A percentile compares a stretch with the other conserved stretches of the same genome.
These are phyloP conservation scores for Siniperca obscura DNA, from an alignment of 2,797 vertebrate species.

Conservation along the genomic window DNA sequence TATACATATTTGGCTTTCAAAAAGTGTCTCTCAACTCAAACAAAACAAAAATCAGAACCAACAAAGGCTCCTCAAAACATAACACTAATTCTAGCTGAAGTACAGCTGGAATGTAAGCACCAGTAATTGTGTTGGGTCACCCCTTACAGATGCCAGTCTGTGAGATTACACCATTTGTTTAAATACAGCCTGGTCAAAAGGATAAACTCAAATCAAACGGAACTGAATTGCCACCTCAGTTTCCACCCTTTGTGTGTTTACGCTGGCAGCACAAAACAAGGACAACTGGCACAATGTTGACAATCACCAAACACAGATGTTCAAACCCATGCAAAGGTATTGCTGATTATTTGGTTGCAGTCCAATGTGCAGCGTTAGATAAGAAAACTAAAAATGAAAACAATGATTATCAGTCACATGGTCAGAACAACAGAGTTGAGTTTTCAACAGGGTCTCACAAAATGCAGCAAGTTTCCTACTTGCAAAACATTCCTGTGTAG, in stretches of 20 bases:
- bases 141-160: conserved; percentile 59
- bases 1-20: neutral
- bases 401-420: conserved; percentile 25
- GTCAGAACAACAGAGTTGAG: conserved; percentile 22
- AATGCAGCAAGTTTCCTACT: neutral
- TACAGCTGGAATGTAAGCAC: conserved; percentile 42
- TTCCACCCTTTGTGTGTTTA: conserved; percentile 72
- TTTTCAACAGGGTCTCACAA: conserved; percentile 15
- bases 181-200: conserved; percentile 78
- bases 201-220: conserved; percentile 77
- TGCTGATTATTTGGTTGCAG: conserved; percentile 66
- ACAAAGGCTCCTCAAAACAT: conserved; percentile 30
- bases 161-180: conserved; percentile 74
- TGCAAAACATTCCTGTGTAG: neutral
- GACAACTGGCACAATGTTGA: conserved; percentile 76
- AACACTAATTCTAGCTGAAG: conserved; percentile 21
- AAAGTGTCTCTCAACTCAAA: conserved; percentile 38
- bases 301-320: conserved; percentile 85
- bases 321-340: conserved; percentile 81
- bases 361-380: conserved; percentile 71
- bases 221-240: conserved; percentile 59
- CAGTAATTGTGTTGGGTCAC: conserved; percentile 55
- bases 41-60: conserved; percentile 25
- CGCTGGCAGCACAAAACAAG: conserved; percentile 70
- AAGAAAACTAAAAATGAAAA: conserved; percentile 56